Evolutionary conservation across 2,888 invertebrate genomes (phyloP).

Genomic region (Caenorhabditis wallacei): DNA sequence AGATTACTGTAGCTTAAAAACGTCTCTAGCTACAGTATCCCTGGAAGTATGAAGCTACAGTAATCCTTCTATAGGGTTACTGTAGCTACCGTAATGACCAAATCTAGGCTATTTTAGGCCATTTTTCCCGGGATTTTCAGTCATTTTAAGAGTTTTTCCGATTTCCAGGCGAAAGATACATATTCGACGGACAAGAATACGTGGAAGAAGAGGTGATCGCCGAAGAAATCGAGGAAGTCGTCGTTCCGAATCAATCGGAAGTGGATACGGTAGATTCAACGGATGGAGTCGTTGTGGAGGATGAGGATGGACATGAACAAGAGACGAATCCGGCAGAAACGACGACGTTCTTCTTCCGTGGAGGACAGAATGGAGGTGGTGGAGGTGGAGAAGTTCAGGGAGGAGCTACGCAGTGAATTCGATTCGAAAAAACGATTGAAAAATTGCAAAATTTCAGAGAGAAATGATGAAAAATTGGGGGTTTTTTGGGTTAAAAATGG

Average conservation of each 20-base stretch:
- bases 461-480: too few relatives aligned
- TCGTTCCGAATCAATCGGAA: neutral
- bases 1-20: too few relatives aligned
- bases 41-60: too few relatives aligned
- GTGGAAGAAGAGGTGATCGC: slow-evolving; percentile 64
- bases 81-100: too few relatives aligned
- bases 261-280: neutral
- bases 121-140: neutral
- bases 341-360: neutral
- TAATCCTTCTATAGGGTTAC: too few relatives aligned
- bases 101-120: neutral
- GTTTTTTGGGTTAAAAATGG: too few relatives aligned
- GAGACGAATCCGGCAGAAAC: neutral
- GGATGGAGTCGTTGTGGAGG: neutral
- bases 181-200: slow-evolving; percentile 57
- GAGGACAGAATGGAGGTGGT: neutral
- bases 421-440: neutral
- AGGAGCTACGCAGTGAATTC: too few relatives aligned
- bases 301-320: neutral
- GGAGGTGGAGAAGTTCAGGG: neutral
- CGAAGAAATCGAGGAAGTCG: slow-evolving; percentile 48
- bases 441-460: too few relatives aligned
- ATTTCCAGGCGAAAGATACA: slow-evolving; percentile 39
- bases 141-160: neutral
- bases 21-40: too few relatives aligned